Evolutionary conservation across 37 sponge, comb jelly and placozoan species (phyloP), one percentile per base, ranked within the genome.

Genomic region (Eunapius fragilis): DNA sequence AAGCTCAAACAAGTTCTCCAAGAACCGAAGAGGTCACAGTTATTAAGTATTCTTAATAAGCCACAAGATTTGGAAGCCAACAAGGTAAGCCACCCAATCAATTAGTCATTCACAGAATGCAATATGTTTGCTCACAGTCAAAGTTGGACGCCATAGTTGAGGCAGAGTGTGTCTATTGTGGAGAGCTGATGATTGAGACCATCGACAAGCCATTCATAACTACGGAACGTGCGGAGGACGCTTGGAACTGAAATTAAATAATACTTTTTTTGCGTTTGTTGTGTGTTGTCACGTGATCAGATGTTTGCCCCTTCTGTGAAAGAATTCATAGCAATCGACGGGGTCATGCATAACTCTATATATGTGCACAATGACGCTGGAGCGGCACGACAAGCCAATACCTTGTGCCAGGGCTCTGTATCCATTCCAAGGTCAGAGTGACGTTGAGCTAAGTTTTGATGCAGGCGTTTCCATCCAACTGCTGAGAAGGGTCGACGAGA

Each of bases 161-260:
- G 17, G 72, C 70, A 33, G 96, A 98, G 69, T 98, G 99, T 86
- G 81, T 92, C 4, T 89, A 86, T 68, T 98, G 99, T 82, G 99
- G 99, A 12, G 89, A 93, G 35, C 27, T 92, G 23, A 92, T 98
- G 95, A 96, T 98, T 31, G 41, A 84, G 84, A 87, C 89, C 41
- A 71, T 89, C 2, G 71, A 25, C 48, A 31, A 72, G 45, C 81
- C 76, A 0, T 70, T 89, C 74, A 78, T 86, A 33, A 25, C 34
- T 7, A 38, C 49, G 14, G 74, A 30, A 2, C 28, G 80, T 19
- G 80, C 80, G 13, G 67, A 72, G 67, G 72, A 72, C 11, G 49
- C 36, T 33, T 86, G 87, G 87, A 86, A 86, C 28, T 86, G 67
- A 41, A 41, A 41, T 41, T 41, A 41, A 9, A 41, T 9, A 9